A percentile compares a stretch with the other conserved stretches of the same genome.
Conservation (phyloP, 2,888 invertebrate genomes). For the Xestoiulus laeticollis region DNA sequence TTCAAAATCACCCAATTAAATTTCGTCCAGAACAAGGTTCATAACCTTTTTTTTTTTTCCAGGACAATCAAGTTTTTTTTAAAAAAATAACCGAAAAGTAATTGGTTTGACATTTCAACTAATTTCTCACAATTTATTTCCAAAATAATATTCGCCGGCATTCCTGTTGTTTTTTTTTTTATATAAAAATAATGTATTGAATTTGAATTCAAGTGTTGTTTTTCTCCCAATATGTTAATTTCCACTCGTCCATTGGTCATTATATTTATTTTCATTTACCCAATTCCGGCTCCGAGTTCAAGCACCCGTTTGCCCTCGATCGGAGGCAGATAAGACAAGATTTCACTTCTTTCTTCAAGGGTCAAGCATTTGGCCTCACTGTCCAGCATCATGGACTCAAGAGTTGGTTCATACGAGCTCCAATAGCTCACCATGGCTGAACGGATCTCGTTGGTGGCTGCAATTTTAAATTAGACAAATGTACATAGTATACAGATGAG, state of each 20-base stretch:
- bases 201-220: background rate
- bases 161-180: background rate
- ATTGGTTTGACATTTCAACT: background rate
- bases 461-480: background rate
- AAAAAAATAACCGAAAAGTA: background rate
- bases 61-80: background rate
- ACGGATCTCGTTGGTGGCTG: constrained; percentile 42
- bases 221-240: background rate
- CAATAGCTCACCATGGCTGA: constrained; percentile 60
- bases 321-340: constrained; percentile 66
- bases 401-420: constrained; percentile 62
- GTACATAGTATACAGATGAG: background rate
- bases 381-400: constrained; percentile 67
- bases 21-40: background rate
- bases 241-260: background rate
- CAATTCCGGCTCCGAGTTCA: constrained; percentile 69
- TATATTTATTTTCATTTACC: too few relatives aligned
- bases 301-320: constrained; percentile 65
- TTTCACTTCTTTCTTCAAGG: constrained; percentile 65
- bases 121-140: background rate
- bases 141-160: background rate
- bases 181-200: background rate
- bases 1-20: background rate
- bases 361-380: constrained; percentile 64
- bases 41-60: background rate